Evolutionary conservation across 2,113 vertebrate genomes (phyloP), one percentile per base, ranked within the genome.

Genomic region (Emydura subglobosa): DNA sequence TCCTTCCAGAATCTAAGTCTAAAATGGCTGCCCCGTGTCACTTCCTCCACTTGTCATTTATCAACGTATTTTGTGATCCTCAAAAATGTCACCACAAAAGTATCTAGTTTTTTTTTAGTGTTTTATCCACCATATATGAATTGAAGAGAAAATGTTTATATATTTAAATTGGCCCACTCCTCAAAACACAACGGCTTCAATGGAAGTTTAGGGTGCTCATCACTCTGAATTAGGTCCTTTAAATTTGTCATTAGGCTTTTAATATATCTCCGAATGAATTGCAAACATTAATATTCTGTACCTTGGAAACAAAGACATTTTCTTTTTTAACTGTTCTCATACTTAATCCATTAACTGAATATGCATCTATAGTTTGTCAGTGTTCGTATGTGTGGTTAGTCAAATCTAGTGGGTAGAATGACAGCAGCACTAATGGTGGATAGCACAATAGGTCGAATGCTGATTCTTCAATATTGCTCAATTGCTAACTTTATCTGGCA

Each of bases 281-380:
- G 16, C 34, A 68, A 68, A 9, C 44, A 7, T 10, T 54, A 83
- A 79, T 1, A 91, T 5, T 16, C 44, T 16, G 14, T 21, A 86
- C 31, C 5, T 79, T 27, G 4, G 5, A 6, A 1, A 22, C 12
- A 13, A 34, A 90, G 80, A 51, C 5, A 0, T 11, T 49, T 2
- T 65, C 31, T 0, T 1, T 87, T 89, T 83, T 2, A 1, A 14
- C 3, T 88, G 29, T 31, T 83, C 29, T 74, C 68, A 79, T 68
- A 22, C 1, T n/a, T 49, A 34, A 6, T 68, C 44, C 61, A 16
- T 9, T 65, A 34, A 65, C 59, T 16, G 31, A n/a, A n/a, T 24
- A 3, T 7, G 88, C 88, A 42, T 27, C 16, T 55, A 0, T 2
- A 1, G 1, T 74, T 92, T 95, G 42, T 24, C n/a, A 59, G 6